Percentiles rank a stretch among this genome's conserved stretches.
Evolutionary conservation across 64 coral and sea anemone species (phyloP).

Genomic region (Montipora capricornis): DNA sequence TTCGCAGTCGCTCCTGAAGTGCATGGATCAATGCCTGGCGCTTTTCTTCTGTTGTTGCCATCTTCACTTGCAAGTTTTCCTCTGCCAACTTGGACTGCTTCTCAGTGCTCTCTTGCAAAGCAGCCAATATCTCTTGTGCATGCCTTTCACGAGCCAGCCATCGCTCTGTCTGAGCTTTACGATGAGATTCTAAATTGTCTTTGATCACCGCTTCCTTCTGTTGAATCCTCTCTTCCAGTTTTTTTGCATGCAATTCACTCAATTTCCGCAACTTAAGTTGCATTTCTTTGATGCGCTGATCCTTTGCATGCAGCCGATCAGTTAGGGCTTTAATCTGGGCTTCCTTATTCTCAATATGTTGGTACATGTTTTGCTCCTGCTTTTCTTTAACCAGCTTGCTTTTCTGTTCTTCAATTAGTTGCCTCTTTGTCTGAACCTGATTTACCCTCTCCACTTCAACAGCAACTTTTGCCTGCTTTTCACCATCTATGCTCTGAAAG

Average conservation of each 20-base stretch:
- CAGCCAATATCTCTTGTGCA: conserved; percentile 64
- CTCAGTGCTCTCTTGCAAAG: conserved; percentile 78
- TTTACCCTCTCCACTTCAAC: conserved; percentile 52
- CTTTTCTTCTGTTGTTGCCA: conserved; percentile 74
- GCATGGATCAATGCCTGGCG: conserved; percentile 56
- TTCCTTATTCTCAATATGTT: conserved; percentile 79
- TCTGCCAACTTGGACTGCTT: conserved; percentile 74
- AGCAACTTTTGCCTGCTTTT: conserved; percentile 58
- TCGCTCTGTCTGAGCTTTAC: conserved; percentile 72
- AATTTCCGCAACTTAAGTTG: conserved; percentile 63
- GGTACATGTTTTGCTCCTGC: conserved; percentile 77
- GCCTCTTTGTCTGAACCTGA: conserved; percentile 69
- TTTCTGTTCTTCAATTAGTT: conserved; percentile 57
- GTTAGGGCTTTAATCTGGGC: conserved; percentile 66
- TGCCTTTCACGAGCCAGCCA: conserved; percentile 77
- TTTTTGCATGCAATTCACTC: conserved; percentile 70
- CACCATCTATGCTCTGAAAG: conserved; percentile 57
- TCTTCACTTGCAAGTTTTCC: conserved; percentile 73
- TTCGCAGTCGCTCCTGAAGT: conserved; percentile 72
- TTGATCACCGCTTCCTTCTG: conserved; percentile 75
- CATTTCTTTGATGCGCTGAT: conserved; percentile 84
- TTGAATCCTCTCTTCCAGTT: conserved; percentile 81
- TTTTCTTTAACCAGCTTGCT: conserved; percentile 80
- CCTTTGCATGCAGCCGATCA: conserved; percentile 73
- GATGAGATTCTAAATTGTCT: conserved; percentile 71